phyloP scores from a whole-genome alignment of 2,888 invertebrate genomes.

The Electrophaes corylata region DNA sequence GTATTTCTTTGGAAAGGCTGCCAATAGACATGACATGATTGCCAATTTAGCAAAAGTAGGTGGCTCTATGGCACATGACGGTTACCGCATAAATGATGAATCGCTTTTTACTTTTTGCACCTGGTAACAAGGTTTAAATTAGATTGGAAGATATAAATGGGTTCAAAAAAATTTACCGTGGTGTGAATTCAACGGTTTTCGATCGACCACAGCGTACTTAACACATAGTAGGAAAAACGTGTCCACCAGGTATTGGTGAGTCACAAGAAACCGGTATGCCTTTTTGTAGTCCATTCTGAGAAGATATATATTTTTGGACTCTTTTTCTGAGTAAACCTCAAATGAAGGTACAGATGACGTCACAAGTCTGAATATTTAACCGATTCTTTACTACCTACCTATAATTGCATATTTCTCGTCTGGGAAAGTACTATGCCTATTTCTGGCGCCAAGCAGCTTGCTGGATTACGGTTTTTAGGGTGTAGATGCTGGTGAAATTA shows the following conservation, averaged over 20 bases:
- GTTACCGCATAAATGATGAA: slow-evolving; percentile 8
- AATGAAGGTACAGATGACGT: slow-evolving; percentile 16
- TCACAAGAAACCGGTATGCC: slow-evolving; percentile 28
- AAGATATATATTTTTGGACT: slow-evolving; percentile 23
- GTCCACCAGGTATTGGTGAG: slow-evolving; percentile 20
- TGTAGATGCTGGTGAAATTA: too few relatives aligned
- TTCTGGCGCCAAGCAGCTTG: too few relatives aligned
- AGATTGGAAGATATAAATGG: background rate
- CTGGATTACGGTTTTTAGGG: too few relatives aligned
- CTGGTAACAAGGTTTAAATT: slow-evolving; percentile 19
- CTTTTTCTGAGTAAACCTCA: slow-evolving; percentile 6
- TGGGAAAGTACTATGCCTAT: too few relatives aligned
- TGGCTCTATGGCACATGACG: slow-evolving; percentile 32
- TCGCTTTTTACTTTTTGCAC: slow-evolving; percentile 5
- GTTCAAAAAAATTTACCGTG: slow-evolving; percentile 18
- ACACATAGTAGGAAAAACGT: background rate
- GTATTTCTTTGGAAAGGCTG: slow-evolving; percentile 22
- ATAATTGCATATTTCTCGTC: too few relatives aligned
- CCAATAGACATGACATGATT: slow-evolving; percentile 37
- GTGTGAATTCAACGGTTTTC: slow-evolving; percentile 27
- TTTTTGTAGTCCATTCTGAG: slow-evolving; percentile 29
- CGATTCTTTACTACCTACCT: background rate
- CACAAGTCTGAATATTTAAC: background rate
- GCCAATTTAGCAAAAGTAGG: slow-evolving; percentile 39
- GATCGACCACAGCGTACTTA: slow-evolving; percentile 14